Base-by-base conservation (phyloP, 2,113 vertebrate genomes). In the Serilophus lunatus region DNA sequence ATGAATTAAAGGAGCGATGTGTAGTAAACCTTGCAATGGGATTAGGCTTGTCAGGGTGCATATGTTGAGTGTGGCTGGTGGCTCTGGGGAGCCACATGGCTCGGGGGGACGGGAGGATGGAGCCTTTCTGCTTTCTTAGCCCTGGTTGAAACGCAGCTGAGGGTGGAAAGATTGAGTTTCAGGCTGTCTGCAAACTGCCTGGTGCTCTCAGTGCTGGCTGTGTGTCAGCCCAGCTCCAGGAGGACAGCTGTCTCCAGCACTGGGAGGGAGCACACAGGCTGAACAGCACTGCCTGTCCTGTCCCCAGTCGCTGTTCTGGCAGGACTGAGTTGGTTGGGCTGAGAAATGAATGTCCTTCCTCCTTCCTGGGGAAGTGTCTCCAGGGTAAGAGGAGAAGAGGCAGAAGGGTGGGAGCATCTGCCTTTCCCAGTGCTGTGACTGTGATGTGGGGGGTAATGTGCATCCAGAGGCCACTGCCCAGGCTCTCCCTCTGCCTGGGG, bases 301-400 rank as follows among this genome's bases (percentile, higher is more conserved):
- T n/a, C 25, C 60, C 54, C 0, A 0, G 2, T 5, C 0, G 0
- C 63, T 56, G 22, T 4, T 57, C 2, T 10, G 64, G 42, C 2
- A 1, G 8, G 5, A 1, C n/a, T 11, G 51, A 38, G 24, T 6
- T 26, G 12, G 6, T 17, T 1, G 2, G 80, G 78, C 22, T 29
- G 85, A 60, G 75, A 15, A 47, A 47, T 33, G 3, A 11, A 2
- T 6, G 10, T 12, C 13, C 40, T 29, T 36, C n/a, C 4, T 93
- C 26, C 53, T n/a, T 65, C 11, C 13, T 12, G 40, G 36, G 18
- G 40, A 20, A 10, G 14, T 7, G 75, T 33, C 29, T 66, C 7
- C 9, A 12, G 40, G 40, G 22, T 28, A 15, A 54, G 45, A 63
- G 49, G 51, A 45, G 26, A 23, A 25, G 53, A 31, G 24, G 26